Conservation (phyloP, 2,888 invertebrate genomes). For the Sarcophaga carnaria region DNA sequence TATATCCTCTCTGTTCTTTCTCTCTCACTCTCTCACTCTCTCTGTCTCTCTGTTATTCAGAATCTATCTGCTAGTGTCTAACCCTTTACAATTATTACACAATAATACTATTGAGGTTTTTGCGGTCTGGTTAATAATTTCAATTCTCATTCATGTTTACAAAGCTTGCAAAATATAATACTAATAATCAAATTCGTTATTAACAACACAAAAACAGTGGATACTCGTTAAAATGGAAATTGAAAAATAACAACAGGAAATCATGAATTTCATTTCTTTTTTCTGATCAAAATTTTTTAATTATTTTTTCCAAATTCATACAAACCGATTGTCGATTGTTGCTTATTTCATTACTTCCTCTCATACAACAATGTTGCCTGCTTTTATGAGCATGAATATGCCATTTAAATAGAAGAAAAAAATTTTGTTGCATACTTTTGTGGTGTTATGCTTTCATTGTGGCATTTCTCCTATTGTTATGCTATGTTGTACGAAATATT, state of each 20-base stretch:
- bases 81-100: conserved; percentile 20
- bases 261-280: too few species aligned
- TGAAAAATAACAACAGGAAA: not conserved
- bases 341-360: not conserved
- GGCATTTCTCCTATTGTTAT: conserved; percentile 51
- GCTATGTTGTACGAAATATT: conserved; percentile 42
- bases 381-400: not conserved
- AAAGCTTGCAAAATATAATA: not conserved
- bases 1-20: too few species aligned
- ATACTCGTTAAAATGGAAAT: not conserved
- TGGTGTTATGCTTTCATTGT: conserved; percentile 55
- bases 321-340: not conserved
- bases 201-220: not conserved
- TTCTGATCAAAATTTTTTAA: not conserved
- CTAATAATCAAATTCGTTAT: conserved; percentile 6
- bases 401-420: too few species aligned
- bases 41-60: too few species aligned
- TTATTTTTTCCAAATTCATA: not conserved
- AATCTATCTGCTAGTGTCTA: not conserved
- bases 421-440: conserved; percentile 58
- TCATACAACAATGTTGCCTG: not conserved
- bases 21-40: too few species aligned
- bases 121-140: conserved; percentile 39
- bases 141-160: conserved; percentile 19
- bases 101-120: conserved; percentile 35